phyloP scores from a whole-genome alignment of 2,888 invertebrate genomes.

The Patella pellucida region DNA sequence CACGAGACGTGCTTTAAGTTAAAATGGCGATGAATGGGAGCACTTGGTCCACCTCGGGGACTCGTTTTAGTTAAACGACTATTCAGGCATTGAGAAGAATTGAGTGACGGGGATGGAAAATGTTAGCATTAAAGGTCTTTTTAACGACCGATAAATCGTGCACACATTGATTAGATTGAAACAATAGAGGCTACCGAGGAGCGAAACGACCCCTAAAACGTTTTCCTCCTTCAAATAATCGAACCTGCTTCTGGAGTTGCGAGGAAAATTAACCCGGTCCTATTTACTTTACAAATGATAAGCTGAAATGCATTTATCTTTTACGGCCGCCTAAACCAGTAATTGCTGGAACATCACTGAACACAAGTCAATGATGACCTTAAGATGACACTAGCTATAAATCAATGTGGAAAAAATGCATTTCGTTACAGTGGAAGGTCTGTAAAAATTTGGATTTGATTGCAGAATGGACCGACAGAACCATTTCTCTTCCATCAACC shows the following conservation, averaged over 20 bases:
- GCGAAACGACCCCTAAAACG: too few relatives aligned
- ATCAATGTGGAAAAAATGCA: slow-evolving; percentile 2
- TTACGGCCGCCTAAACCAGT: not conserved
- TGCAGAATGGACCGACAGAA: not conserved
- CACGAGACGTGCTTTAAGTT: not conserved
- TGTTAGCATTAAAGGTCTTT: slow-evolving; percentile 11
- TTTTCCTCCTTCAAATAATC: too few relatives aligned
- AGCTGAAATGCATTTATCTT: not conserved
- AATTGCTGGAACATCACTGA: not conserved
- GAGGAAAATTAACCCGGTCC: too few relatives aligned
- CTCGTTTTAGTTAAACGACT: slow-evolving; percentile 2
- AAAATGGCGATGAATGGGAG: not conserved
- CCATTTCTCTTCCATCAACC: too few relatives aligned
- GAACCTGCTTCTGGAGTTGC: too few relatives aligned
- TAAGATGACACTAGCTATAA: not conserved
- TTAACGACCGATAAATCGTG: slow-evolving; percentile 4
- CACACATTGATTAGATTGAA: slow-evolving; percentile 7
- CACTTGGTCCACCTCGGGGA: not conserved
- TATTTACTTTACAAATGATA: not conserved
- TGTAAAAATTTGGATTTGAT: slow-evolving; percentile 2
- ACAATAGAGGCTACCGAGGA: not conserved
- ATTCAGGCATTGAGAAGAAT: slow-evolving; percentile 4
- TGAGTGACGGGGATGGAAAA: slow-evolving; percentile 4
- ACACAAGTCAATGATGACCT: not conserved
- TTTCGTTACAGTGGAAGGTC: not conserved